Evolutionary conservation across 37 sponge, comb jelly and placozoan species (phyloP), one percentile per base, ranked within the genome.

Genomic region (Halichondria panicea): DNA sequence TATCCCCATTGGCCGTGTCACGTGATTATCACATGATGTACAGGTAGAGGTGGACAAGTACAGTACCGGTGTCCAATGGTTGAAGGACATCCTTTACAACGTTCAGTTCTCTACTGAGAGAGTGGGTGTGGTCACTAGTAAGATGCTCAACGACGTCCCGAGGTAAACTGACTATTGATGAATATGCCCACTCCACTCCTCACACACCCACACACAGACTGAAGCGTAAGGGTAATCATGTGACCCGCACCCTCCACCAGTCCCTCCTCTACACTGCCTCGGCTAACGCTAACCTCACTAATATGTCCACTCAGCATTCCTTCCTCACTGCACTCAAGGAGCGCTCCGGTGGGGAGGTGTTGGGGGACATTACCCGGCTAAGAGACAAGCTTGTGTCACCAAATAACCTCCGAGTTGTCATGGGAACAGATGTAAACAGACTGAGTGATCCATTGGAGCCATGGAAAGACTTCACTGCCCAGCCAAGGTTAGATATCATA

Each of bases 41-140:
- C 39, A 93, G 94, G 92, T 89, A 18, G 94, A 90, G 24, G 48
- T 60, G 27, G 59, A 45, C 27, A 86, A 94, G 56, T 94, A 94
- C 27, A 59, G 4, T 7, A n/a, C n/a, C 13, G 90, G 94, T 42
- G 90, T 95, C 5, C 43, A 72, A 24, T 81, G 84, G 84, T 46
- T 95, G 55, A 39, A 82, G 11, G 93, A 92, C 53, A 50, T 86
- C 1, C 71, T 92, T 15, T 86, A 86, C 74, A 21, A 32, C 0
- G 28, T 81, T 9, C 81, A 92, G 78, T 80, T 95, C 46, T 68
- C 87, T 11, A 48, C 27, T 15, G 94, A 88, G 30, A 74, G 96
- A 55, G 60, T 92, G 5, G 4, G 30, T 6, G 81, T 89, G 30
- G 78, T 82, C 22, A 72, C 84, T 40, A 86, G 76, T 46, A 95